These are phyloP conservation scores for Tragelaphus imberbis DNA, from an alignment of 2,113 vertebrate genomes.

Conservation along the genomic window DNA sequence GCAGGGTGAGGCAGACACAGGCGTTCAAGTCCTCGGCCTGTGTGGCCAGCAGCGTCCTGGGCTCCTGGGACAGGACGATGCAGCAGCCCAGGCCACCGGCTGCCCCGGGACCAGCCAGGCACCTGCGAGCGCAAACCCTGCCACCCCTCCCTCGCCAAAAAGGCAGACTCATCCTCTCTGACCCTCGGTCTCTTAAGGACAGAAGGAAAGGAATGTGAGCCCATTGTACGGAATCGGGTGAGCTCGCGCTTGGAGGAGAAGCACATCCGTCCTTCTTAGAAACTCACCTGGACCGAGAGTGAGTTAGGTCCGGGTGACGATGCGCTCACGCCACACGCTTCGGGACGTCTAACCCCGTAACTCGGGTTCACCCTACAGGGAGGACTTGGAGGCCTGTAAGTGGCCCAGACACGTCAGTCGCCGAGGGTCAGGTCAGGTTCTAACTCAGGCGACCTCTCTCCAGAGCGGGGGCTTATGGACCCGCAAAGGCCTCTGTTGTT, in stretches of 20 bases:
- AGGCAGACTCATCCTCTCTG: rapidly evolving
- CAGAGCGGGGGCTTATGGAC: background rate
- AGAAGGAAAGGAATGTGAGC: rapidly evolving
- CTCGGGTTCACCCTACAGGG: background rate
- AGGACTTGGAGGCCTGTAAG: background rate
- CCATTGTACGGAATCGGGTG: background rate
- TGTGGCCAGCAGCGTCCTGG: background rate
- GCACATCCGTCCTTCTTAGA: rapidly evolving
- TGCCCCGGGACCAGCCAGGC: rapidly evolving
- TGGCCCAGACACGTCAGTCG: no score
- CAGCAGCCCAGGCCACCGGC: background rate
- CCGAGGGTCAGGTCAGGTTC: no score
- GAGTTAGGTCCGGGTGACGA: rapidly evolving
- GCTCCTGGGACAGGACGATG: rapidly evolving
- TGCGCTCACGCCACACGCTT: rapidly evolving
- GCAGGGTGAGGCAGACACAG: background rate
- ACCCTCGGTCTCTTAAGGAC: background rate
- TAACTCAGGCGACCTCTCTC: background rate
- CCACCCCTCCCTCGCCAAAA: rapidly evolving
- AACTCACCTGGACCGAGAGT: background rate
- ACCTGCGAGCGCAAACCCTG: rapidly evolving
- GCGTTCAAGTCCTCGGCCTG: background rate
- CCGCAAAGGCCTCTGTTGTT: background rate
- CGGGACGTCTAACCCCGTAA: background rate
- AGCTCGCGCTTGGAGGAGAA: rapidly evolving